Conservation (phyloP, 2,888 invertebrate species). For the Melinaea menophilus region DNA sequence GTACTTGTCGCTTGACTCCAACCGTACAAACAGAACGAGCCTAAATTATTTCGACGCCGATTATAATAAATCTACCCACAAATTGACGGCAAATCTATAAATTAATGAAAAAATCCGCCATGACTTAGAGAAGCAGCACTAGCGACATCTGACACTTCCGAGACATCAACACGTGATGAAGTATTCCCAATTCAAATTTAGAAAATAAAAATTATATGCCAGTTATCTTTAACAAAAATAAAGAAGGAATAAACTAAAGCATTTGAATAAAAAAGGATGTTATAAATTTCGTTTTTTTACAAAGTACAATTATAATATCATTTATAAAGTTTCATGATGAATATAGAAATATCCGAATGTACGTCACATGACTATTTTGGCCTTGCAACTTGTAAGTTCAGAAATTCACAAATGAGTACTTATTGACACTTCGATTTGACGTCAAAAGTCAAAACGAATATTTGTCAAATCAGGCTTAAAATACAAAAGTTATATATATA, state of each 20-base stretch:
- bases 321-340: not conserved
- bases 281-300: too few relatives aligned
- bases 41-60: slow-evolving; percentile 63
- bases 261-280: too few relatives aligned
- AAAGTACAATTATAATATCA: too few relatives aligned
- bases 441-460: slow-evolving; percentile 27
- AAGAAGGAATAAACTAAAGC: too few relatives aligned
- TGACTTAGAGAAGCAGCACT: slow-evolving; percentile 67
- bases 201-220: slow-evolving; percentile 58
- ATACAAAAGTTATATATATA: slow-evolving; percentile 15
- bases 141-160: slow-evolving; percentile 67
- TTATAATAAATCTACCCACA: slow-evolving; percentile 72
- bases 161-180: slow-evolving; percentile 66
- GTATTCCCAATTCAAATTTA: slow-evolving; percentile 56
- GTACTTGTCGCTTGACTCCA: slow-evolving; percentile 56
- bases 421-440: slow-evolving; percentile 26
- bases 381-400: slow-evolving; percentile 23
- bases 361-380: slow-evolving; percentile 40
- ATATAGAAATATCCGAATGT: slow-evolving; percentile 16
- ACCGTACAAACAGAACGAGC: slow-evolving; percentile 56
- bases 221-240: slow-evolving; percentile 32
- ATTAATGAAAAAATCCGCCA: slow-evolving; percentile 74
- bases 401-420: slow-evolving; percentile 18
- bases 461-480: slow-evolving; percentile 34
- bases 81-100: slow-evolving; percentile 63